Conservation (phyloP, 2,888 invertebrate genomes). For the Gymnoscelis rufifasciata region DNA sequence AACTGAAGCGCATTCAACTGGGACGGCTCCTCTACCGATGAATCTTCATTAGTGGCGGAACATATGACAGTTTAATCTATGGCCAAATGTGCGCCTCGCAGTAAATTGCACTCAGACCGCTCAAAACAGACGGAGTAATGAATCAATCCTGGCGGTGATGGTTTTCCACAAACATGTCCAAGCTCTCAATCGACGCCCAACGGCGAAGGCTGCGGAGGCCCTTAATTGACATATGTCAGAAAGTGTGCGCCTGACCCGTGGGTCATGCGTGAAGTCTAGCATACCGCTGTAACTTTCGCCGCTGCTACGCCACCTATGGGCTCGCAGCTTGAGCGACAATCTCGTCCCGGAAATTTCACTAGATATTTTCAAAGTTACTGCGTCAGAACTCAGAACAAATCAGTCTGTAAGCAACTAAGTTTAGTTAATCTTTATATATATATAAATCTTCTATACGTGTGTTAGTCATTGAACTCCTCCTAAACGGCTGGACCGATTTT, state of each 20-base stretch:
- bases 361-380: neutral
- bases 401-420: too few species aligned
- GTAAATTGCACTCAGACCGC: constrained; percentile 46
- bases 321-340: constrained; percentile 44
- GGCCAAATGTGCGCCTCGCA: constrained; percentile 37
- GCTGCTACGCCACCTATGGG: constrained; percentile 32
- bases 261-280: constrained; percentile 72
- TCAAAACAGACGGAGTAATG: constrained; percentile 58
- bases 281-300: constrained; percentile 71
- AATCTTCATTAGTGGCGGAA: constrained; percentile 47
- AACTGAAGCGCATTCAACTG: constrained; percentile 30
- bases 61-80: constrained; percentile 39
- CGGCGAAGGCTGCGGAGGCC: constrained; percentile 51
- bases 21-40: constrained; percentile 33
- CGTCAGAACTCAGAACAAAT: too few species aligned
- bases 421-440: too few species aligned
- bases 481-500: too few species aligned
- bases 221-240: constrained; percentile 79
- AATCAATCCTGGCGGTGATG: constrained; percentile 67
- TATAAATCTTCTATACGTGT: too few species aligned
- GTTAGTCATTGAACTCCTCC: too few species aligned
- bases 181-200: constrained; percentile 70
- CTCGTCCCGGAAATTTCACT: constrained; percentile 38
- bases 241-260: constrained; percentile 67
- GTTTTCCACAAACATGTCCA: constrained; percentile 74